Evolutionary conservation across 2,888 invertebrate genomes (phyloP).

Genomic region (Heliconius ethilla): DNA sequence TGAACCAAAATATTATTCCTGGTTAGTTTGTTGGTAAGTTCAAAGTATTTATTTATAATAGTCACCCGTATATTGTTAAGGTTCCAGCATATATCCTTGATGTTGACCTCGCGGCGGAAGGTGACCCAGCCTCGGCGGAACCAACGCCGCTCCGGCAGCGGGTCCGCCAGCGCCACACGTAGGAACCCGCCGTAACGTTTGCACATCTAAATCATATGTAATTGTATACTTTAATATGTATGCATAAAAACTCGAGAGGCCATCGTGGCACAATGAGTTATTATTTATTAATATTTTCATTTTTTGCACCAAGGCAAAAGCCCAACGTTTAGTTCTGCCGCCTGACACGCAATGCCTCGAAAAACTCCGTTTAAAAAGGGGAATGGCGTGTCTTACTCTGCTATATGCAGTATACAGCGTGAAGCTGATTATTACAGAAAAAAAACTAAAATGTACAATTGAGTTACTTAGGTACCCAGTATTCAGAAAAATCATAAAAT

Average conservation of each 20-base stretch:
- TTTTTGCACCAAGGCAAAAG: too few relatives aligned
- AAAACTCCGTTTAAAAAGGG: too few relatives aligned
- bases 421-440: too few relatives aligned
- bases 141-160: constrained; percentile 97
- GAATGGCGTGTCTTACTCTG: too few relatives aligned
- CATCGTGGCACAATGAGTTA: too few relatives aligned
- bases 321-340: too few relatives aligned
- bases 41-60: background rate
- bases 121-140: constrained; percentile 99
- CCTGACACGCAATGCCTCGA: too few relatives aligned
- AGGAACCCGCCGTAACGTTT: constrained; percentile 96
- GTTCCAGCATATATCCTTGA: constrained; percentile 99
- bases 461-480: too few relatives aligned
- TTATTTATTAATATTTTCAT: too few relatives aligned
- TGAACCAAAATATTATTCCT: background rate
- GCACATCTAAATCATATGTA: constrained; percentile 84
- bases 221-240: background rate
- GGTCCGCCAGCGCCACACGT: constrained; percentile 97
- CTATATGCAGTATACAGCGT: too few relatives aligned
- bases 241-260: background rate
- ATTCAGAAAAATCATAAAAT: too few relatives aligned
- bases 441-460: too few relatives aligned
- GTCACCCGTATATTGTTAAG: constrained; percentile 94
- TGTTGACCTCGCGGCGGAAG: constrained; percentile 97
- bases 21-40: background rate